These are phyloP conservation scores for Hemibates koningsi DNA, from an alignment of 2,113 vertebrate genomes.

Conservation along the genomic window DNA sequence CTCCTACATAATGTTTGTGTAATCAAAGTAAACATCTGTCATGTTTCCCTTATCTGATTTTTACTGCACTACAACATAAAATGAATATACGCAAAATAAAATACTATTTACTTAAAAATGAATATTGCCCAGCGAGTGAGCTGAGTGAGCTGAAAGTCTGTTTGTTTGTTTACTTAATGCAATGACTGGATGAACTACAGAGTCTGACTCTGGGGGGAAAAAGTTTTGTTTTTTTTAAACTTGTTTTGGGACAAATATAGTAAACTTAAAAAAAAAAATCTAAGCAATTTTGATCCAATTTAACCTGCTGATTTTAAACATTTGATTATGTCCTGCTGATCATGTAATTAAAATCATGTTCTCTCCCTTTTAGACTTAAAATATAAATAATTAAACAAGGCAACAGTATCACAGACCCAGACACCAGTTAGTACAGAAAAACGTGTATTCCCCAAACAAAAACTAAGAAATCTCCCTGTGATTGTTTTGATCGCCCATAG, in stretches of 20 bases:
- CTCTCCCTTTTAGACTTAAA: neutral
- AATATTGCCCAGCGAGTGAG: neutral
- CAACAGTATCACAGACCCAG: neutral
- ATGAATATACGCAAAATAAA: fast-evolving
- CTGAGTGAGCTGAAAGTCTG: neutral
- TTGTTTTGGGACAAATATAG: neutral
- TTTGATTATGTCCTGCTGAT: neutral
- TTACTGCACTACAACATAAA: fast-evolving
- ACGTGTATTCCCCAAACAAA: neutral
- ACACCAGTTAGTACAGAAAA: neutral
- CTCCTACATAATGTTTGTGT: neutral
- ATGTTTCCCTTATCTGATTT: neutral
- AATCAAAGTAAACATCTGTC: neutral
- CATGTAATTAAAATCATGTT: neutral
- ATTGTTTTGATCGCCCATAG: neutral
- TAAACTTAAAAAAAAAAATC: neutral
- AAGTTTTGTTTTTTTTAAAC: neutral
- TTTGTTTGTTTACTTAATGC: neutral
- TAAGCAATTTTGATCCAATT: neutral
- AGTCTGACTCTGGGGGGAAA: neutral
- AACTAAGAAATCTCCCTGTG: fast-evolving
- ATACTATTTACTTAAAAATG: neutral
- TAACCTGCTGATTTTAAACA: neutral
- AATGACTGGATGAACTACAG: neutral
- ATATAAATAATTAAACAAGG: neutral